Evolutionary conservation across 2,113 vertebrate genomes (phyloP), one percentile per base, ranked within the genome.

Genomic region (Lepidothrix coronata): DNA sequence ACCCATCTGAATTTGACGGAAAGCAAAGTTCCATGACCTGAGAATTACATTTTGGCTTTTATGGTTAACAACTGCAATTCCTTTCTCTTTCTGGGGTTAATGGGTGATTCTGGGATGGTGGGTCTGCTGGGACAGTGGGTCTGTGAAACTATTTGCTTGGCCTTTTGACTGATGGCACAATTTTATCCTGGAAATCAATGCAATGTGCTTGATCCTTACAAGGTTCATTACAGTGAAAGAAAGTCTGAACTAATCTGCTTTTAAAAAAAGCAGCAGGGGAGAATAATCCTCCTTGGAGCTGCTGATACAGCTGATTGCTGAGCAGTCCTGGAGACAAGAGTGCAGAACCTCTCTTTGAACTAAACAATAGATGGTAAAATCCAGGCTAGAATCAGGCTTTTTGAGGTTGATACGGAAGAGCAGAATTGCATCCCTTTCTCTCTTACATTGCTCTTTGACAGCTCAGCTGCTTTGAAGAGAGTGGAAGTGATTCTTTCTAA

Each of bases 231-330:
- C 95, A 94, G 71, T 91, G 95, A 97, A 98, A 97, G 94, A 97
- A 98, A 95, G 96, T 97, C 96, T 95, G 91, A 97, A 98, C 96
- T 97, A 97, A 98, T 98, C 94, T 98, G 89, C 92, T 97, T 95
- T 95, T 95, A 66, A 95, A 95, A 95, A 97, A 94, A 88, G 61
- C 74, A 87, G 70, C 51, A 78, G 94, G 78, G 77, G 89, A 97
- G 90, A 94, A 55, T 95, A 94, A 94, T 96, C 59, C 55, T 87
- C 66, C 88, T 89, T 63, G 74, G 76, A 82, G 82, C 48, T 95
- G 86, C 91, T 85, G 91, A 76, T 92, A 88, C 54, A 70, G 87
- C 87, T 92, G 95, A 84, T 84, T 80, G 55, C 75, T 78, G 87
- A 88, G 59, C 79, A 78, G 18, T 90, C 79, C 83, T 94, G 75